Base-by-base conservation (phyloP, 1,140 invertebrate species). In the Dinoponera quadriceps region DNA sequence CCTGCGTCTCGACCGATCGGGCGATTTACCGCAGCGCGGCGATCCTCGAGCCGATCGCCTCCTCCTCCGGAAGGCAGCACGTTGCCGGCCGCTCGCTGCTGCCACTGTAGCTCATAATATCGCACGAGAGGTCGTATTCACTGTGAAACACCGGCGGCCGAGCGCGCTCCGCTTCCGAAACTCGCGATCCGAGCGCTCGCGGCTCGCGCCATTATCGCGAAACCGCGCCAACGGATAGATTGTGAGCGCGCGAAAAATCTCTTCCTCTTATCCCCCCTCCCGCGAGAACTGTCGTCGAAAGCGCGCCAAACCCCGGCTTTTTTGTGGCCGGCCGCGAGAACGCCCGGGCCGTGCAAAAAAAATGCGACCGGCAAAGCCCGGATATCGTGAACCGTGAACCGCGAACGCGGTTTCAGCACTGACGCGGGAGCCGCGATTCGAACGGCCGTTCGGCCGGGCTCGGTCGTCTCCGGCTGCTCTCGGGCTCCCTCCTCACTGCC, bases 361-460 rank as follows among this genome's bases (percentile, higher is more conserved):
- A 81, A 77, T 73, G 82, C 75, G 60, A 85, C 72, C 88, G 85
- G 60, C 86, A 85, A 84, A 83, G 89, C 89, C 91, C 93, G 90
- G 90, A 94, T 94, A 94, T 91, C 87, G 89, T 93, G 93, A 93
- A 94, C 94, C 93, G 93, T 94, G 93, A 93, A 94, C 94, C 94
- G 94, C 94, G 94, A 91, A 94, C 92, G 94, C 93, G 94, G 93
- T 92, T 92, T 93, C 90, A 94, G 92, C 93, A 94, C 94, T 94
- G 94, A 94, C 92, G 93, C 94, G 94, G 94, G 93, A 93, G 90
- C 83, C 88, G 90, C 91, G 90, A 94, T 94, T 94, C 94, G 93
- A 94, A 94, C 91, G 84, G 57, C 63, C 86, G 86, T 93, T 94
- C 94, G 94, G 92, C 88, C 85, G 88, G 82, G 73, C 89, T 94